These are phyloP conservation scores for Coregonus clupeaformis DNA, from an alignment of 2,113 vertebrate genomes.

Conservation along the genomic window DNA sequence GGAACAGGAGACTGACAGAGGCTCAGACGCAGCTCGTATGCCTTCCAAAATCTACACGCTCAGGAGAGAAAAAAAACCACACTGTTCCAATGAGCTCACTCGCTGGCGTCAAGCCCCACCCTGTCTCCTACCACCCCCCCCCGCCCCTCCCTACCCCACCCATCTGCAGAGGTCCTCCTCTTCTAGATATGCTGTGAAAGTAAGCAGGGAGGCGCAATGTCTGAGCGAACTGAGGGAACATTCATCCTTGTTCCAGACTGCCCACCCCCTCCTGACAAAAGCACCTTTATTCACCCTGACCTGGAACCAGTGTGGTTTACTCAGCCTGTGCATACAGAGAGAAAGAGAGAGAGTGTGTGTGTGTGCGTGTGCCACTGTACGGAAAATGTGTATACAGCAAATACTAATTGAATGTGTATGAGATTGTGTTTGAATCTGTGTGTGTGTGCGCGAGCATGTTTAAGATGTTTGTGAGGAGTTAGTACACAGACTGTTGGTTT, in stretches of 20 bases:
- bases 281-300: conserved; percentile 88
- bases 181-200: conserved; percentile 77
- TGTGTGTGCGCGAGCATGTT: conserved; percentile 18
- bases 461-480: conserved; percentile 54
- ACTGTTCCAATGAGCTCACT: conserved; percentile 98
- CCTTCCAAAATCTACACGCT: conserved; percentile 89
- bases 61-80: conserved; percentile 69
- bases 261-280: conserved; percentile 83
- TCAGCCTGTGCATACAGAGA: conserved; percentile 61
- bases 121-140: conserved; percentile 73
- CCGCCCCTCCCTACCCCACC: conserved; percentile 62
- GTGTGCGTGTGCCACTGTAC: conserved; percentile 30
- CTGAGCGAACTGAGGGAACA: conserved; percentile 86
- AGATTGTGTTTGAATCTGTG: conserved; percentile 18
- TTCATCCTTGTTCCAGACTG: conserved; percentile 82
- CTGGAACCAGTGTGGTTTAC: conserved; percentile 66
- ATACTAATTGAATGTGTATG: conserved; percentile 50
- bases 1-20: conserved; percentile 58
- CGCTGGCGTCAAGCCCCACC: conserved; percentile 87
- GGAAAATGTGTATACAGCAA: conserved; percentile 65
- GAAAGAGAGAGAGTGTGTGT: conserved; percentile 25
- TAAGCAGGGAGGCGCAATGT: conserved; percentile 78
- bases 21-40: conserved; percentile 74
- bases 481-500: conserved; percentile 7
- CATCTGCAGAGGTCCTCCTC: conserved; percentile 47